phyloP scores from a whole-genome alignment of 2,113 vertebrate species.

The Rhodinocichla rosea region DNA sequence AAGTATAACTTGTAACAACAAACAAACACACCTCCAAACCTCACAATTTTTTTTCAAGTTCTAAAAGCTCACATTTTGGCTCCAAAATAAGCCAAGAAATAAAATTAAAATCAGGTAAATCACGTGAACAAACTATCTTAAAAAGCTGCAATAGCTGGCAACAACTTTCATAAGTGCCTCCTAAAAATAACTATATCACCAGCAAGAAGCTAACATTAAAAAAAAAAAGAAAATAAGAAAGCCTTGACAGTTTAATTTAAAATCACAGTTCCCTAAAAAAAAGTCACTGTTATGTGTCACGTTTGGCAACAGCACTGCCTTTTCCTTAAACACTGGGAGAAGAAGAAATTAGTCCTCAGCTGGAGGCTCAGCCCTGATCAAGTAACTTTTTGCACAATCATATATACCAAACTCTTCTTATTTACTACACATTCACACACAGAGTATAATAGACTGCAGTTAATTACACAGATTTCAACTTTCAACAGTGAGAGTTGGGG shows the following conservation, averaged over 20 bases:
- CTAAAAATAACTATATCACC: neutral
- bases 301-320: neutral
- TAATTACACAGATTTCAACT: conserved; percentile 50
- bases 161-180: neutral
- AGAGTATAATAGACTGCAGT: conserved; percentile 13
- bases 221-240: neutral
- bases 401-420: neutral
- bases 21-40: neutral
- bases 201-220: neutral
- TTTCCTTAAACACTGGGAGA: neutral
- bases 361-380: neutral
- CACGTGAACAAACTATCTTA: neutral
- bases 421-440: conserved; percentile 22
- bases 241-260: neutral
- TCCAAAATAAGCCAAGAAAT: neutral
- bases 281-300: neutral
- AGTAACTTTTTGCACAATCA: neutral
- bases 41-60: neutral
- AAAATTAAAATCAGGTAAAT: neutral
- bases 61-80: neutral
- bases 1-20: neutral
- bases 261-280: neutral
- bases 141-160: neutral
- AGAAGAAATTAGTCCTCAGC: neutral
- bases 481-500: conserved; percentile 44